Evolutionary conservation across 2,888 invertebrate genomes (phyloP), one percentile per base, ranked within the genome.

Genomic region (Latheticus oryzae): DNA sequence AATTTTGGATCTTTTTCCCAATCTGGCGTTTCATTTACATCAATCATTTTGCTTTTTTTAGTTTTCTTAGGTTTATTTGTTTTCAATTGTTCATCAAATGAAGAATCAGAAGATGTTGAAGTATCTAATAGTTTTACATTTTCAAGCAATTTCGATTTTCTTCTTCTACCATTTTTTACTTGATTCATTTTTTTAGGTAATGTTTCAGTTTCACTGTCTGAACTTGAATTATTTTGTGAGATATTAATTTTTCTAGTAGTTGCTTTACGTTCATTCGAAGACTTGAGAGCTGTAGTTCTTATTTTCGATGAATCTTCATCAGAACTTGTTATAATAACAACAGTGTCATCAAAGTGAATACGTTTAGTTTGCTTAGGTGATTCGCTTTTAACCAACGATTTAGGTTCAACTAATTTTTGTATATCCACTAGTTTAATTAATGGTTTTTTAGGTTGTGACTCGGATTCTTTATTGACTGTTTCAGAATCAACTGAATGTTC

Each of bases 351-450:
- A 16, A 28, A 11, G 19, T n/a, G 11, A 12, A 42, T 16, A 26
- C 17, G 11, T 7, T n/a, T 4, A 23, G 54, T 54, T 50, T 65
- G 66, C 15, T 24, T 11, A 13, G 56, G 43, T 23, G 59, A 9
- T 43, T 52, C 26, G 56, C n/a, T 21, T 42, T 54, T 57, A 35
- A 32, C 48, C 26, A 45, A 51, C 5, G 24, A 19, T 43, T 53
- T 60, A 7, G 74, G 73, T 48, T 73, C 75, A 7, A 76, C 66
- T n/a, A 78, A 60, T 65, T 76, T 77, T 15, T 65, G 72, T 9
- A 78, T 74, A 60, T 76, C 76, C n/a, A 78, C 73, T 35, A 76
- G 65, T 61, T 75, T 75, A 45, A 77, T 71, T 50, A 67, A 52
- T 5, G 71, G 66, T 54, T 65, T 65, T 19, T 21, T 7, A 12